Evolutionary conservation across 1,140 invertebrate genomes (phyloP).

Genomic region (Charaxes varanes): DNA sequence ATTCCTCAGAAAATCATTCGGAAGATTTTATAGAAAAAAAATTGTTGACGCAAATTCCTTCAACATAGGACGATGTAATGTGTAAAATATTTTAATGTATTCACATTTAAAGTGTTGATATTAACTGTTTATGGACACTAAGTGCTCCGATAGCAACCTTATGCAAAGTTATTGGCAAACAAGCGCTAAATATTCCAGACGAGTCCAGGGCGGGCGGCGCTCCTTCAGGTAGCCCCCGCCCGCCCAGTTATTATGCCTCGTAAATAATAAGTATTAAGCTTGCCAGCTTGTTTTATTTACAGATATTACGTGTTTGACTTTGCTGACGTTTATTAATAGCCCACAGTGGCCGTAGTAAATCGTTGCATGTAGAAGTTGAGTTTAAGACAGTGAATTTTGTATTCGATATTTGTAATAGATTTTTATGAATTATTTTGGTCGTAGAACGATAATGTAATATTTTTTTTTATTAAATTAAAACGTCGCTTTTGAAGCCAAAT

Average conservation of each 20-base stretch:
- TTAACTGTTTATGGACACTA: slow-evolving; percentile 7
- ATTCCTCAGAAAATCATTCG: too few species aligned
- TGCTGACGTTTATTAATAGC: slow-evolving; percentile 26
- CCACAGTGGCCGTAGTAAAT: too few species aligned
- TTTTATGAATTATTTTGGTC: too few species aligned
- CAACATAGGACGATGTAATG: too few species aligned
- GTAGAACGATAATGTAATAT: too few species aligned
- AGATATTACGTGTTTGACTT: slow-evolving; percentile 47
- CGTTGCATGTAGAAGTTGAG: too few species aligned
- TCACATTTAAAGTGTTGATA: slow-evolving; percentile 1
- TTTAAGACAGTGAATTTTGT: too few species aligned
- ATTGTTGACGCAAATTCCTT: too few species aligned
- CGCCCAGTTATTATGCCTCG: slow-evolving; percentile 54
- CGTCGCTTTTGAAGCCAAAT: too few species aligned
- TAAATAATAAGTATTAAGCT: slow-evolving; percentile 65
- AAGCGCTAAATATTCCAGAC: slow-evolving; percentile 53
- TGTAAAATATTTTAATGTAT: too few species aligned
- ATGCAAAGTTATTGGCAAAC: slow-evolving; percentile 27
- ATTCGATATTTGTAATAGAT: too few species aligned
- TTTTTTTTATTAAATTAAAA: too few species aligned
- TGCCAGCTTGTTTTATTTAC: slow-evolving; percentile 55
- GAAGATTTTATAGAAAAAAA: background rate
- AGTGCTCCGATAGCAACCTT: slow-evolving; percentile 6
- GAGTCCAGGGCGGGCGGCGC: slow-evolving; percentile 38
- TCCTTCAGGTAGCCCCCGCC: slow-evolving; percentile 27